These are phyloP conservation scores for Dryomyza anilis DNA, from an alignment of 2,888 invertebrate species.

Conservation along the genomic window DNA sequence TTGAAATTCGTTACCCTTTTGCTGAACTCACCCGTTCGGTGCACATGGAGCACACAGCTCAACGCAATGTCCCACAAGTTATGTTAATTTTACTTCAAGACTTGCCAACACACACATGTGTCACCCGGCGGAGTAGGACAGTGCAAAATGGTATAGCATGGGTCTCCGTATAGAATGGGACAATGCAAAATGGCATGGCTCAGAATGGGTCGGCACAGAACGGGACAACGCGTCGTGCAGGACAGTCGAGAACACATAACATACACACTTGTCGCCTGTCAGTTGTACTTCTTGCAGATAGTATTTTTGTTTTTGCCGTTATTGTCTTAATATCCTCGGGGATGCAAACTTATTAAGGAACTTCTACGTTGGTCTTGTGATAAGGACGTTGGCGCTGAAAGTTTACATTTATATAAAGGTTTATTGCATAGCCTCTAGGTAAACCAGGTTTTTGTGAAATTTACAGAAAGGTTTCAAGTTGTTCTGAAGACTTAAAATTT, in stretches of 20 bases:
- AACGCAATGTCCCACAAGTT: slow-evolving; percentile 27
- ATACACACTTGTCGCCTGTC: slow-evolving; percentile 50
- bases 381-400: slow-evolving; percentile 31
- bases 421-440: no score
- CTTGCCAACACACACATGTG: slow-evolving; percentile 14
- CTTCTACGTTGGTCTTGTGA: slow-evolving; percentile 32
- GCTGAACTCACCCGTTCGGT: slow-evolving; percentile 1
- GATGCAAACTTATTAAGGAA: slow-evolving; percentile 51
- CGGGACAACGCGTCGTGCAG: neutral
- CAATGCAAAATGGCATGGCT: neutral
- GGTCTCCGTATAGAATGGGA: no score
- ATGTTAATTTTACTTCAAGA: slow-evolving; percentile 29
- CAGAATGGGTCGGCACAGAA: neutral
- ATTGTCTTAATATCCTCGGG: slow-evolving; percentile 46
- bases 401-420: no score
- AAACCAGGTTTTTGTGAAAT: no score
- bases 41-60: no score
- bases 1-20: neutral
- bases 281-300: slow-evolving; percentile 28
- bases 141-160: neutral
- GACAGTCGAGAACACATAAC: slow-evolving; percentile 15
- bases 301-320: slow-evolving; percentile 21
- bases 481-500: no score
- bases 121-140: neutral
- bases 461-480: neutral